Evolutionary conservation across 2,888 invertebrate genomes (phyloP).

Genomic region (Microctonus hyperodae): DNA sequence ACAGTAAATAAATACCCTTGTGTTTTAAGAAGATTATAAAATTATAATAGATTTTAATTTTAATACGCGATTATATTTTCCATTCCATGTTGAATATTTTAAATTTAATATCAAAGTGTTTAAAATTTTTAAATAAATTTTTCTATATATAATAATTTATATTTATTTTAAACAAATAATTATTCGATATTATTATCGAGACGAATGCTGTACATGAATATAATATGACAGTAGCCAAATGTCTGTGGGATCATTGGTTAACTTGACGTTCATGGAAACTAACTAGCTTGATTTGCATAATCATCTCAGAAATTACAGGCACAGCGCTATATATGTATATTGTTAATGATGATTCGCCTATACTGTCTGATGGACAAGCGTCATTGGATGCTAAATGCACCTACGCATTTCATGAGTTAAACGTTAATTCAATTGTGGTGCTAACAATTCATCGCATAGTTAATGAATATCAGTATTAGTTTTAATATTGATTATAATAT

Average conservation of each 20-base stretch:
- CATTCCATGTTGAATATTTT: background rate
- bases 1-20: background rate
- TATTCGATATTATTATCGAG: constrained; percentile 19
- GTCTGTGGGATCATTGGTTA: constrained; percentile 14
- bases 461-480: background rate
- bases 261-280: constrained; percentile 43
- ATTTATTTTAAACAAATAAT: background rate
- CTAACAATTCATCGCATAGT: constrained; percentile 37
- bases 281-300: constrained; percentile 51
- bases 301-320: constrained; percentile 50
- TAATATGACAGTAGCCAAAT: background rate
- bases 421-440: constrained; percentile 37
- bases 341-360: background rate
- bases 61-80: too few relatives aligned
- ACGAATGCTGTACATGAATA: background rate
- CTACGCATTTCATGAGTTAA: constrained; percentile 1
- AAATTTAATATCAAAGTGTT: too few relatives aligned
- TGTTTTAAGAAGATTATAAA: background rate
- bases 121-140: too few relatives aligned
- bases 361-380: background rate
- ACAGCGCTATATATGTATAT: background rate
- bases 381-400: constrained; percentile 6
- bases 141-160: background rate
- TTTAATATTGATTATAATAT: background rate
- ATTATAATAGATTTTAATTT: too few relatives aligned